Conservation (phyloP, 2,113 vertebrate species). For the Salminus brasiliensis region DNA sequence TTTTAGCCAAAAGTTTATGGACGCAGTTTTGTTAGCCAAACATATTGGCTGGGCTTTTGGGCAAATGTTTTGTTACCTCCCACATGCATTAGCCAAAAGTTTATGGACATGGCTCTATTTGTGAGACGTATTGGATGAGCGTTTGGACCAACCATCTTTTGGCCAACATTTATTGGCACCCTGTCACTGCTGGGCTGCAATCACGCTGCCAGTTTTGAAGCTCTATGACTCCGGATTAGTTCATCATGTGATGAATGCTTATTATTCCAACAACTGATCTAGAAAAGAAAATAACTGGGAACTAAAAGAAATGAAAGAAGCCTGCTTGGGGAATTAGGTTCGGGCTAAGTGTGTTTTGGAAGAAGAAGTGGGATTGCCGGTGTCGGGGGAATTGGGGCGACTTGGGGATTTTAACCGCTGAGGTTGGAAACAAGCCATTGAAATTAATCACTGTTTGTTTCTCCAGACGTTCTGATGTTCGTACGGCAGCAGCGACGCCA, state of each 20-base stretch:
- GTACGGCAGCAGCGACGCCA: background rate
- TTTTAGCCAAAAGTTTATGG: too few species aligned
- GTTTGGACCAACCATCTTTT: too few species aligned
- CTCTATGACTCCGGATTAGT: background rate
- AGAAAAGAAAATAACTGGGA: background rate
- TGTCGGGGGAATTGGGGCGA: background rate
- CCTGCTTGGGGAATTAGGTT: background rate
- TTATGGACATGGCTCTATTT: too few species aligned
- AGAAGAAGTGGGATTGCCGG: background rate
- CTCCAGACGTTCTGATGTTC: background rate
- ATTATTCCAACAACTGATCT: background rate
- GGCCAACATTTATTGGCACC: too few species aligned
- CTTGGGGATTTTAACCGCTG: conserved; percentile 12
- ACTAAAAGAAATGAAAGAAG: background rate
- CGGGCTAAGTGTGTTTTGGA: background rate
- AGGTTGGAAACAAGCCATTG: conserved; percentile 18
- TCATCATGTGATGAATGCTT: background rate
- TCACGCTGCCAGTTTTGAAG: too few species aligned
- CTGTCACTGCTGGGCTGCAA: too few species aligned
- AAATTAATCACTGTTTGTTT: conserved; percentile 23
- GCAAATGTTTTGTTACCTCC: too few species aligned
- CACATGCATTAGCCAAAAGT: too few species aligned
- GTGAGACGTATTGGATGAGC: too few species aligned
- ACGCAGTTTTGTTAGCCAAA: too few species aligned
- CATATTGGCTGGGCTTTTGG: too few species aligned